Base-by-base conservation (phyloP, 2,113 vertebrate species). In the Peromyscus polionotus region DNA sequence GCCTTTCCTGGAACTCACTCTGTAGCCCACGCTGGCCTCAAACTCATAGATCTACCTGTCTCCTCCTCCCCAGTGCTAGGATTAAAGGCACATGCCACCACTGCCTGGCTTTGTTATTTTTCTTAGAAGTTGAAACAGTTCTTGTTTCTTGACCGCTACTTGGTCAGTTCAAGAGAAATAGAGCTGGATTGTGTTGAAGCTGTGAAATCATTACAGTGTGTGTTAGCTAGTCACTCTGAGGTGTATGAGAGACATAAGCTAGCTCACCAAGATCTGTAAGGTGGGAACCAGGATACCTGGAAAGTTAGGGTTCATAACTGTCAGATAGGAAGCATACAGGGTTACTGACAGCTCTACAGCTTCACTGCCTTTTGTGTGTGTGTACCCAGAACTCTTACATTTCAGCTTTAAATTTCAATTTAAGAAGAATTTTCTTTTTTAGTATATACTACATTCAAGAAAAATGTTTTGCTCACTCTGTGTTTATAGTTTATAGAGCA, bases 301-400 rank as follows among this genome's bases (percentile, higher is more conserved):
- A 16, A 76, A 22, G 2, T 22, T n/a, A 54, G 14, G 57, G 59
- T 13, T 4, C 9, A 63, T 19, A 20, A 39, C 0, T 65, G 20
- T 33, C 5, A 67, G 10, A 54, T 0, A 42, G 11, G n/a, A 83
- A 42, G 45, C 20, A 36, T 5, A 42, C 0, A 24, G 24, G 5
- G 31, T 6, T 19, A 88, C 24, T 33, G 42, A 51, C 11, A 26
- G 3, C 33, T 67, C 48, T 54, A 22, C n/a, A 9, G 0, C 6
- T 1, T 8, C 28, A 20, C 7, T 12, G 0, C 13, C 3, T 13
- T 70, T 6, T n/a, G 2, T 90, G 19, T 51, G 16, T 88, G 0
- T 59, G 33, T 63, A 31, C 79, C n/a, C 45, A 42, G 26, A 70
- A 59, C 2, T 5, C n/a, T 88, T 7, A 6, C 72, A 39, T 59